Base-by-base conservation (phyloP, 2,888 invertebrate genomes). In the Eilema sororculum region DNA sequence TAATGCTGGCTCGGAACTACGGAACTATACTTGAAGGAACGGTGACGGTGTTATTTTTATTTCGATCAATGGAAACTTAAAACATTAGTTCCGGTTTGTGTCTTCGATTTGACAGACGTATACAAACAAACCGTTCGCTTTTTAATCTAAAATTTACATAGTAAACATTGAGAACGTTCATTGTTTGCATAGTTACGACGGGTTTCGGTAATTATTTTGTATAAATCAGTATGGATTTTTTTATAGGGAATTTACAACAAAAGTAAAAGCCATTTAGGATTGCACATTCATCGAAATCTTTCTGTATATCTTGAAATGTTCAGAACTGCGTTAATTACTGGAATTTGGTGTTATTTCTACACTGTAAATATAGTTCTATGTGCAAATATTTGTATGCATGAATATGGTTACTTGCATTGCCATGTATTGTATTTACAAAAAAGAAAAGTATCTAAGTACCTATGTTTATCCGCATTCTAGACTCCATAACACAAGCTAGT, bases 1-100 rank as follows among this genome's bases (percentile, higher is more conserved):
- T 91, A 90, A 88, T 86, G 83, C 75, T 84, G 78, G 78, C 78
- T 83, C 82, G 78, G 78, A 80, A 83, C 82, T 85, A 76, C 79
- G 78, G 76, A 76, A 80, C 76, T 68, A 56, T 80, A 84, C 83
- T 79, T 78, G 79, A 81, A 79, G 80, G 77, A 81, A 58, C 25
- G 68, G 73, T 75, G 74, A 80, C 70, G 68, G 4, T 60, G 71
- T 70, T 81, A 82, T 81, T 82, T 80, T 74, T 58, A 64, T 65
- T 69, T 33, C 57, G 46, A 24, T 60, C 62, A 59, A 73, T 61
- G 65, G 73, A 75, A 73, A 77, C 60, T 66, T 75, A 65, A 78
- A 78, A 73, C 78, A 74, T 75, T 73, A 13, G 67, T 73, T 73
- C 69, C 73, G 73, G 73, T 67, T 33, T 66, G 59, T 62, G 63